Conservation (phyloP, 2,888 invertebrate species). For the Drosophila basisetae region DNA sequence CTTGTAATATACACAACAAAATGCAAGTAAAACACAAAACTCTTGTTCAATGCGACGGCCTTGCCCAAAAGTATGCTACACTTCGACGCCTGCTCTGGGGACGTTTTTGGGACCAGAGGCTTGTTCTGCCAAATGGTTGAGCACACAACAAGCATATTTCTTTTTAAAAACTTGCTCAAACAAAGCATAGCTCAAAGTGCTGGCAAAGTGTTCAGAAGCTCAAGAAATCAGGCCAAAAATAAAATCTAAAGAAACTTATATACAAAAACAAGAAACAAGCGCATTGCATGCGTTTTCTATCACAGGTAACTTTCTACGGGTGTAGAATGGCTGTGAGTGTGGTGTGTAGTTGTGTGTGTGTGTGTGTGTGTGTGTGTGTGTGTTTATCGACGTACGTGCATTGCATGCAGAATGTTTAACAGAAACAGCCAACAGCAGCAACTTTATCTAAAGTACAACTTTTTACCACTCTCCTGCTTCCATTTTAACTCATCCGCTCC, state of each 20-base stretch:
- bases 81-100: constrained; percentile 47
- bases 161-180: constrained; percentile 41
- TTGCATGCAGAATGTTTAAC: constrained; percentile 73
- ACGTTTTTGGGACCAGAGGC: constrained; percentile 7
- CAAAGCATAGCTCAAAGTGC: constrained; percentile 48
- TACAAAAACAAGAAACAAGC: constrained; percentile 33
- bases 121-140: constrained; percentile 7
- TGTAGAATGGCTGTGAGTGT: constrained; percentile 14
- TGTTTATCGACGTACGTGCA: constrained; percentile 63
- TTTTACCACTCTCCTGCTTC: constrained; percentile 32
- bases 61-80: constrained; percentile 50
- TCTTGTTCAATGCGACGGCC: constrained; percentile 43
- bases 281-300: constrained; percentile 47
- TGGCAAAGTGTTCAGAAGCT: constrained; percentile 24
- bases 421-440: constrained; percentile 67
- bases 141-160: constrained; percentile 11
- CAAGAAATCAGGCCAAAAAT: constrained; percentile 57
- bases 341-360: constrained; percentile 22
- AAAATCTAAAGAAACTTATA: constrained; percentile 9
- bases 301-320: constrained; percentile 47
- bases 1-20: constrained; percentile 57
- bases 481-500: constrained; percentile 1
- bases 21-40: constrained; percentile 62
- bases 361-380: constrained; percentile 29
- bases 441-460: constrained; percentile 75